Percentiles rank a stretch among this genome's conserved stretches.
These are phyloP conservation scores for Chironomus striatipennis DNA, from an alignment of 1,140 invertebrate genomes.

Conservation along the genomic window DNA sequence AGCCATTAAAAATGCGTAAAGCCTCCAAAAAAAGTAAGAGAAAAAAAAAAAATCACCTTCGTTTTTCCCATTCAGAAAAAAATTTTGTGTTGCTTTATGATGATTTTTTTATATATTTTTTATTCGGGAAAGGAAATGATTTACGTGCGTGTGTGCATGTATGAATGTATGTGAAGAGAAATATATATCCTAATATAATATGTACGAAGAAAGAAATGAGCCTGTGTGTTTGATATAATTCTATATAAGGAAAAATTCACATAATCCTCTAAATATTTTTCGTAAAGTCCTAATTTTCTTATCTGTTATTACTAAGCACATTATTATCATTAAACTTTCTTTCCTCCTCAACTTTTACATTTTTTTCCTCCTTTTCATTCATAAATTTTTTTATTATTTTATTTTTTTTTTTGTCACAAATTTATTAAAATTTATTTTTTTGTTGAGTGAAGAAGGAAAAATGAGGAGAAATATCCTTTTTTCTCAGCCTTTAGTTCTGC, in stretches of 20 bases:
- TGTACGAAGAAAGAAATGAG: neutral
- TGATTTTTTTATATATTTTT: neutral
- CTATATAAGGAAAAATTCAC: slow-evolving; percentile 19
- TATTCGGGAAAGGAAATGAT: no score
- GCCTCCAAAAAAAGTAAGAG: no score
- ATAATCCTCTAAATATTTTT: slow-evolving; percentile 16
- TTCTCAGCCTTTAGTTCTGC: no score
- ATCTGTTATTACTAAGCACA: neutral
- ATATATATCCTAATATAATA: no score
- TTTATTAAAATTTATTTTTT: no score
- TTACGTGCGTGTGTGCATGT: neutral
- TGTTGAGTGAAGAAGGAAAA: no score
- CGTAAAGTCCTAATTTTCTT: slow-evolving; percentile 16
- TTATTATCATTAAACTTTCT: slow-evolving; percentile 4
- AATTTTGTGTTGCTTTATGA: neutral
- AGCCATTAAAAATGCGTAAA: no score
- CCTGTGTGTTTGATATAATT: neutral
- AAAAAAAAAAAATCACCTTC: neutral
- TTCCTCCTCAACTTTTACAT: neutral
- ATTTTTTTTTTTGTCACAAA: no score
- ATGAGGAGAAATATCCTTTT: no score
- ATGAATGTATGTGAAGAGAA: no score
- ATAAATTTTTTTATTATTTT: no score
- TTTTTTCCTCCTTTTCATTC: neutral
- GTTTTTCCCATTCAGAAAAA: neutral